Percentiles rank a stretch among this genome's conserved stretches.
phyloP scores from a whole-genome alignment of 2,888 invertebrate species.

The Galerucella calmariensis region DNA sequence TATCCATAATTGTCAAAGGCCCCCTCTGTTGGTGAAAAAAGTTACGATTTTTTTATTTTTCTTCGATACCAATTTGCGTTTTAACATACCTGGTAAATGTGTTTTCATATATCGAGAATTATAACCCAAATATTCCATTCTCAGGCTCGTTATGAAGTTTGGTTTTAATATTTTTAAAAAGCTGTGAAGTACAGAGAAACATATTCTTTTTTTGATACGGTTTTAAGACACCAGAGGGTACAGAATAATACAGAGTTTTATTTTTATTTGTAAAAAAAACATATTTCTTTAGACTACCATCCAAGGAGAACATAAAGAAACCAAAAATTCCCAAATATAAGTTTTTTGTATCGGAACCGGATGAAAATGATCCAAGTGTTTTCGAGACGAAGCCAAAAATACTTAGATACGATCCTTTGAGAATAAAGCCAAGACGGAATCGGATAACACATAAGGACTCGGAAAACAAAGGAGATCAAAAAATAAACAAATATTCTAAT shows the following conservation, averaged over 20 bases:
- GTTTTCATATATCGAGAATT: too few species aligned
- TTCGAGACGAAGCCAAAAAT: not conserved
- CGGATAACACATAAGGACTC: not conserved
- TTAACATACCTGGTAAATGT: too few species aligned
- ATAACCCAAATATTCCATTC: too few species aligned
- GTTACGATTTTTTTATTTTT: too few species aligned
- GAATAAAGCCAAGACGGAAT: not conserved
- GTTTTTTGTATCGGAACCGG: not conserved
- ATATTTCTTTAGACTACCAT: not conserved
- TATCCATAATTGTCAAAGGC: too few species aligned
- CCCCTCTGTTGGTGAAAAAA: too few species aligned
- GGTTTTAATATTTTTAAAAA: too few species aligned
- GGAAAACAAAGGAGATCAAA: not conserved
- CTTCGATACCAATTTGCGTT: too few species aligned
- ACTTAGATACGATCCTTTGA: not conserved
- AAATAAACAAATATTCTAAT: not conserved
- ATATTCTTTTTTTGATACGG: too few species aligned
- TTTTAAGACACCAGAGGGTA: too few species aligned
- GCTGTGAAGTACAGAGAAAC: too few species aligned
- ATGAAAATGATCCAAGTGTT: not conserved
- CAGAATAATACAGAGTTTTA: not conserved
- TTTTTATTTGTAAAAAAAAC: not conserved
- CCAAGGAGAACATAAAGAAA: not conserved
- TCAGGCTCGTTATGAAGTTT: too few species aligned
- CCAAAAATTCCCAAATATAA: not conserved